Evolutionary conservation across 2,888 invertebrate genomes (phyloP), one percentile per base, ranked within the genome.

Genomic region (Endotricha flammealis): DNA sequence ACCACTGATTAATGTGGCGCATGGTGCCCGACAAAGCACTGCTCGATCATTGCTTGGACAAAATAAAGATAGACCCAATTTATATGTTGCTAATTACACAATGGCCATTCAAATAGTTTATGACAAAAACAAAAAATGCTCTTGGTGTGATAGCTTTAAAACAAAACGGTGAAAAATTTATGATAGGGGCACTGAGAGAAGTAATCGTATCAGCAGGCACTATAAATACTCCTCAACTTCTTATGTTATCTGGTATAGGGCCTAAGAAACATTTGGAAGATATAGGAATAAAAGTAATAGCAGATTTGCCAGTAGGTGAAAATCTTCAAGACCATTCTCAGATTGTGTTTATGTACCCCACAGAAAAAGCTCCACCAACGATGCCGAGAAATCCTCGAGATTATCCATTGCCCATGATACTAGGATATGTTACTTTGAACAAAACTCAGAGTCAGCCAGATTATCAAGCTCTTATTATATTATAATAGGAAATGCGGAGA

Each of bases 391-490:
- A 16, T 16, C 16, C 16, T 16, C 16, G 6, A 4, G 6, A 16
- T 4, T 16, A 4, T 16, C 16, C 16, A 16, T 6, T 4, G 6
- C 16, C 16, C 4, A 6, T 16, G 4, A 4, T 16, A 2, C 13
- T 69, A 12, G 74, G 72, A 1, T 55, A 57, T 13, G 55, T 50
- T 0, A 41, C 65, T 22, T 25, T 68, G 2, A 51, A 69, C 10
- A 57, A 51, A 35, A 40, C 42, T 4, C 61, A 69, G 37, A 42
- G 37, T 0, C 55, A 46, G 30, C 73, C 73, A 9, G 69, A 71
- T 27, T 72, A 71, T 31, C 72, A 73, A 52, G 37, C 54, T 1
- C 0, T 43, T 60, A 12, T 55, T 61, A 0, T 12, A 57, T 1
- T 50, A 64, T 9, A 41, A 45, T 2, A 44, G 46, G 5, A 53